Base-by-base conservation (phyloP, 2,888 invertebrate species). In the Meteorus cinctellus region DNA sequence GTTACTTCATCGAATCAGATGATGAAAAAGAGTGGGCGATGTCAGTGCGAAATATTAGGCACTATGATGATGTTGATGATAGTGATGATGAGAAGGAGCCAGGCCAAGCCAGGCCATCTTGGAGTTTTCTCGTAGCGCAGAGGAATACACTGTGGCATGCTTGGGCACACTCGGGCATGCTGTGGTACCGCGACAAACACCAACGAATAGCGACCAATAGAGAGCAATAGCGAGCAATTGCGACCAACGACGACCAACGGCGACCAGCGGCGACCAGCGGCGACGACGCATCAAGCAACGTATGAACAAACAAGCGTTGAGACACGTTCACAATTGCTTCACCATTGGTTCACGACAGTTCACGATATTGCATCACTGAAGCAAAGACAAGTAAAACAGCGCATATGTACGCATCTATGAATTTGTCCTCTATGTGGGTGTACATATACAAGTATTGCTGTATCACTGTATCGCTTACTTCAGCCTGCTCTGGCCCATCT, bases 81-180 rank as follows among this genome's bases (percentile, higher is more conserved):
- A 24, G 24, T 24, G 24, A 24, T 24, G 24, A 24, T 24, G 24
- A 24, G 24, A 24, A 24, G 1, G 24, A 24, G 24, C 24, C 24
- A 24, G 24, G 24, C 24, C 5, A 34, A 34, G 34, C 34, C 77
- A 78, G 75, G 81, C 81, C 81, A 82, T 81, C 80, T 83, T 81
- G 81, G 79, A 83, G 77, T 80, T 77, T 27, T 36, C 31, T 51
- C 76, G 75, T 82, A 77, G 81, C 80, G 77, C 74, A 60, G 66
- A 31, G 59, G 48, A 34, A 31, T 2, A 14, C 14, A 34, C 66
- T 31, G 19, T 48, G 36, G 14, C 24, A 36, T 69, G 29, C 24
- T 59, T 19, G 59, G 59, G 10, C 24, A 36, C 67, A 27, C 24
- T 59, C 5, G 59, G 59, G 19, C 19, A 24, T 59, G 19, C 59